These are phyloP conservation scores for Polia nebulosa DNA, from an alignment of 2,888 invertebrate genomes.

Conservation along the genomic window DNA sequence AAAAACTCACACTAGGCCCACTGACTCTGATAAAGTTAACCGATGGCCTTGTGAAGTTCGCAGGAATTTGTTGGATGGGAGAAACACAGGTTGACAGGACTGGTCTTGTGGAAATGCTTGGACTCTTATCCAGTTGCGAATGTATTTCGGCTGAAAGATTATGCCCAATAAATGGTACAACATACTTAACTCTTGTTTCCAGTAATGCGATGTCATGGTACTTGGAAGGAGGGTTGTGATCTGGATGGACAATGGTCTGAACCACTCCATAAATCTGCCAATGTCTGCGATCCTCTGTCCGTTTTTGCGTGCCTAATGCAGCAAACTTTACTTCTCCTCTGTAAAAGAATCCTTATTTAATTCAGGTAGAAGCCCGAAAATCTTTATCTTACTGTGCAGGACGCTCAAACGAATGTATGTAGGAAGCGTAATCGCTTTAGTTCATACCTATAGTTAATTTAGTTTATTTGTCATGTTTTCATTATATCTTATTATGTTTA, in stretches of 20 bases:
- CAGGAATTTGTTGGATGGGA: background rate
- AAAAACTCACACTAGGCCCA: too few species aligned
- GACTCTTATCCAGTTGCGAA: background rate
- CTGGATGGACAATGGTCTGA: constrained; percentile 13
- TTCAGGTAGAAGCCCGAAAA: background rate
- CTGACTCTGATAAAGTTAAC: too few species aligned
- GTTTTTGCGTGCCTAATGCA: constrained; percentile 16
- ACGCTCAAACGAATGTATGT: too few species aligned
- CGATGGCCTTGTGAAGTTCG: too few species aligned
- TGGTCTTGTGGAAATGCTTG: too few species aligned
- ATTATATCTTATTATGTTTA: too few species aligned
- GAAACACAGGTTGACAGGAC: background rate
- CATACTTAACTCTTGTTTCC: constrained; percentile 22
- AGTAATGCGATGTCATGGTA: constrained; percentile 48
- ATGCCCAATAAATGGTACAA: background rate
- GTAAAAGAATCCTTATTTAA: background rate
- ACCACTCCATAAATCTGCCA: constrained; percentile 39
- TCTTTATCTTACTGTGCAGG: too few species aligned
- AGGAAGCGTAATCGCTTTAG: too few species aligned
- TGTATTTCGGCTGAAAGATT: background rate
- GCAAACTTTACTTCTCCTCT: constrained; percentile 31
- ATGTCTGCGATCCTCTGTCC: accelerated
- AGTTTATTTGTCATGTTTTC: too few species aligned
- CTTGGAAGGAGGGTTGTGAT: constrained; percentile 21
- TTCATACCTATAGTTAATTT: too few species aligned